Conservation (phyloP, 2,888 invertebrate genomes). For the Patella caerulea region DNA sequence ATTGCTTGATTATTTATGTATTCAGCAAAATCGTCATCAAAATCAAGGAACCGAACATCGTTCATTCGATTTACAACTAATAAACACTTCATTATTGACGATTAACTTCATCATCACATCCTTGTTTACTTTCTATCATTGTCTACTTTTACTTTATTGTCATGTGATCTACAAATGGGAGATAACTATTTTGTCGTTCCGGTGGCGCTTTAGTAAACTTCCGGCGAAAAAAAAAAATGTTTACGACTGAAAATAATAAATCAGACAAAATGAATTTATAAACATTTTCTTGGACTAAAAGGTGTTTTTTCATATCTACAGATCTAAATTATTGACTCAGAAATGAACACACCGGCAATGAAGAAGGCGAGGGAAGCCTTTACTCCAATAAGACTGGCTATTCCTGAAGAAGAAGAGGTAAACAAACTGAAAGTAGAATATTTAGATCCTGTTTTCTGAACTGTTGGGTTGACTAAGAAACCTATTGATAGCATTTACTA, state of each 20-base stretch:
- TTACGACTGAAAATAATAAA: too few species aligned
- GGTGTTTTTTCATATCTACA: too few species aligned
- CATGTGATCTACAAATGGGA: too few species aligned
- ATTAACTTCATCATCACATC: slow-evolving; percentile 7
- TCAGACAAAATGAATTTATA: too few species aligned
- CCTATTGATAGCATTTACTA: too few species aligned
- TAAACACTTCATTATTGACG: slow-evolving; percentile 78
- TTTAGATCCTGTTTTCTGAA: neutral
- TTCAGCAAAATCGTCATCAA: slow-evolving; percentile 77
- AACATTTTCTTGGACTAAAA: too few species aligned
- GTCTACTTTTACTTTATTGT: too few species aligned
- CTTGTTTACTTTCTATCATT: too few species aligned
- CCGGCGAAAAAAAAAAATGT: too few species aligned
- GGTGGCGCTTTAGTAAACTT: too few species aligned
- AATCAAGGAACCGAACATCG: slow-evolving; percentile 81
- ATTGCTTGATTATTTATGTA: slow-evolving; percentile 75
- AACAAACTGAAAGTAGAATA: slow-evolving; percentile 1
- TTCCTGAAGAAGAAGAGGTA: neutral
- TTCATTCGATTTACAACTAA: slow-evolving; percentile 82
- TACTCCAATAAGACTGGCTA: neutral
- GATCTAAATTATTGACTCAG: too few species aligned
- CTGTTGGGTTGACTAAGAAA: neutral
- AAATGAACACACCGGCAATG: slow-evolving; percentile 5
- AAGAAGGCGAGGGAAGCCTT: slow-evolving; percentile 3
- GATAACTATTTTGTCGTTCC: too few species aligned